Evolutionary conservation across 2,797 vertebrate genomes (phyloP), one percentile per base, ranked within the genome.

Genomic region (Helicolenus hilgendorfi): DNA sequence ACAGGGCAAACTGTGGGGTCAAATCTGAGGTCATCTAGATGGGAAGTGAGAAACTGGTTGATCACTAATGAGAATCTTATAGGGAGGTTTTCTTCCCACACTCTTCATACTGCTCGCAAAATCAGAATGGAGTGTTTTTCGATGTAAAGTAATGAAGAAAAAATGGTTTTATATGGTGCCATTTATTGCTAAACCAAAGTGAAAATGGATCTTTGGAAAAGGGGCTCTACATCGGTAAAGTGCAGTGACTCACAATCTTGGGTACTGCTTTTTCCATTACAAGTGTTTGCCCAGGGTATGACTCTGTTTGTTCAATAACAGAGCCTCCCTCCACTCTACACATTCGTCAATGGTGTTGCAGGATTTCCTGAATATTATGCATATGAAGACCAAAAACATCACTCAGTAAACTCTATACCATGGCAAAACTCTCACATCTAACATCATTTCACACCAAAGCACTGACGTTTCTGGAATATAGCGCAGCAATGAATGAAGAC

Each of bases 21-120:
- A 92, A 35, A 79, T 68, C 18, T 35, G 79, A 92, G 91, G 90
- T 93, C 77, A 84, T 11, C 22, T 26, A 77, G 41, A 67, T 85
- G 92, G 91, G 90, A 91, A 91, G 86, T 14, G 18, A 84, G 67
- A 73, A 90, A 60, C 62, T 56, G 53, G 29, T 53, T 56, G 77
- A 33, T 74, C 82, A 67, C 65, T 81, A 86, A 88, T 85, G 75
- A 87, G 27, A 89, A 88, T 88, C 74, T 56, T 26, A 53, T 10
- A 33, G 2, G 13, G 20, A 65, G n/a, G 4, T 59, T 60, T 83
- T 70, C 49, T 91, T 93, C 85, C 83, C 81, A 88, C 83, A 73
- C 15, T 90, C 13, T 35, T 29, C 26, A 18, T 26, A 49, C 64
- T 33, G 58, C 59, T 45, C 4, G 11, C n/a, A 59, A 55, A 80